A percentile compares a stretch with the other conserved stretches of the same genome.
Evolutionary conservation across 2,888 invertebrate species (phyloP).

Genomic region (Argyra leucocephala): DNA sequence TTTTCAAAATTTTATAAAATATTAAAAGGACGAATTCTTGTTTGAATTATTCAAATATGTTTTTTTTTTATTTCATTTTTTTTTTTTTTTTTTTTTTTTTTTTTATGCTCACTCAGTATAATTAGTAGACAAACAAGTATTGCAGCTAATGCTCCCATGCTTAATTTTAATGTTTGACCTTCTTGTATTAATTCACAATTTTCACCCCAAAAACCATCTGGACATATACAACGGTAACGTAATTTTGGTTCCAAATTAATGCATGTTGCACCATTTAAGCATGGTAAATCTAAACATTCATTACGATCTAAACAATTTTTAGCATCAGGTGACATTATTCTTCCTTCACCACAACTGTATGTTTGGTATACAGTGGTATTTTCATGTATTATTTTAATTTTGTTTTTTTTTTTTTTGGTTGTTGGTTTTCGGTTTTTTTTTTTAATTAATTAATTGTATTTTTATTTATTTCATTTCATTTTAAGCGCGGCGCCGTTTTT

Average conservation of each 20-base stretch:
- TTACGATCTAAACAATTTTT: conserved; percentile 93
- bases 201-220: conserved; percentile 87
- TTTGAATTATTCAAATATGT: background rate
- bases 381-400: background rate
- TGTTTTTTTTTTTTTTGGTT: conserved; percentile 13
- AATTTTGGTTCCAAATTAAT: conserved; percentile 83
- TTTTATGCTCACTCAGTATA: conserved; percentile 78
- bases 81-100: conserved; percentile 7
- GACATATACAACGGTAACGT: conserved; percentile 79
- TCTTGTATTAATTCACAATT: conserved; percentile 90
- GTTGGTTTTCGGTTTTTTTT: too few relatives aligned
- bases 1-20: background rate
- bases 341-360: conserved; percentile 83
- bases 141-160: conserved; percentile 93
- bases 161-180: conserved; percentile 87
- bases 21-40: background rate
- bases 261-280: conserved; percentile 86
- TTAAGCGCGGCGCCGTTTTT: background rate
- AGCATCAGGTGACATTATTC: conserved; percentile 77
- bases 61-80: background rate
- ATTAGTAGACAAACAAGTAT: conserved; percentile 95
- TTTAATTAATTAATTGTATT: too few relatives aligned
- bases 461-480: background rate
- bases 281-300: conserved; percentile 89
- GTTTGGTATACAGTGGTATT: conserved; percentile 13